Percentiles rank a stretch among this genome's conserved stretches.
phyloP scores from a whole-genome alignment of 2,113 vertebrate species.

The Gallinago media region DNA sequence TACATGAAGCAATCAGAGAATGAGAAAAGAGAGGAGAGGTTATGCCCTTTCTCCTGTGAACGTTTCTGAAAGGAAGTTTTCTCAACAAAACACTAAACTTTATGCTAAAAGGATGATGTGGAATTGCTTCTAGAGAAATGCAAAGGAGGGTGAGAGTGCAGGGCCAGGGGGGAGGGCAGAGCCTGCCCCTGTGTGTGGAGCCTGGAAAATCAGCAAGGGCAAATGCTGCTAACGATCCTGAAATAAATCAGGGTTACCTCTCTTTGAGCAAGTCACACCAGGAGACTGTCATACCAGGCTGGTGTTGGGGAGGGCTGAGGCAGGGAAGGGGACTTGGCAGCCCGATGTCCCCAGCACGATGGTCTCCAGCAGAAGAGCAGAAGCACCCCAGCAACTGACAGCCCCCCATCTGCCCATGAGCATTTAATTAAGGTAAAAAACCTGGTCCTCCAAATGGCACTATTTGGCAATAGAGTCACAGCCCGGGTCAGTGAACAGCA shows the following conservation, averaged over 20 bases:
- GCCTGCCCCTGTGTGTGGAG: background rate
- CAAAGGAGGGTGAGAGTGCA: background rate
- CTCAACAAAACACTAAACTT: background rate
- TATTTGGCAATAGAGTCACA: fast-evolving
- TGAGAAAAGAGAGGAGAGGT: background rate
- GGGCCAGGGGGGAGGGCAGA: background rate
- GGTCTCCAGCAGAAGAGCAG: background rate
- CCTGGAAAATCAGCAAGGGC: background rate
- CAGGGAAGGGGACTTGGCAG: background rate
- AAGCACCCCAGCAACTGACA: background rate
- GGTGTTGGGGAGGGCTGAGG: background rate
- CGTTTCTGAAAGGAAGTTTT: background rate
- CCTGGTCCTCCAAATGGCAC: background rate
- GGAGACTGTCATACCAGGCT: background rate
- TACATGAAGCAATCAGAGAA: background rate
- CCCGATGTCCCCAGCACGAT: fast-evolving
- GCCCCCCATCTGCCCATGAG: background rate
- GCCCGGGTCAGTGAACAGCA: background rate
- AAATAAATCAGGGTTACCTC: background rate
- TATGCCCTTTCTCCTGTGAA: background rate
- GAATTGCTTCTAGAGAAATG: background rate
- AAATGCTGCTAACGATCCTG: background rate
- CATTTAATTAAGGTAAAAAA: background rate
- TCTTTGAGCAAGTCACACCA: background rate
- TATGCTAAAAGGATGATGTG: background rate